A percentile compares a stretch with the other conserved stretches of the same genome.
Evolutionary conservation across 2,797 vertebrate species (phyloP).

Genomic region (Aselliscus stoliczkanus): DNA sequence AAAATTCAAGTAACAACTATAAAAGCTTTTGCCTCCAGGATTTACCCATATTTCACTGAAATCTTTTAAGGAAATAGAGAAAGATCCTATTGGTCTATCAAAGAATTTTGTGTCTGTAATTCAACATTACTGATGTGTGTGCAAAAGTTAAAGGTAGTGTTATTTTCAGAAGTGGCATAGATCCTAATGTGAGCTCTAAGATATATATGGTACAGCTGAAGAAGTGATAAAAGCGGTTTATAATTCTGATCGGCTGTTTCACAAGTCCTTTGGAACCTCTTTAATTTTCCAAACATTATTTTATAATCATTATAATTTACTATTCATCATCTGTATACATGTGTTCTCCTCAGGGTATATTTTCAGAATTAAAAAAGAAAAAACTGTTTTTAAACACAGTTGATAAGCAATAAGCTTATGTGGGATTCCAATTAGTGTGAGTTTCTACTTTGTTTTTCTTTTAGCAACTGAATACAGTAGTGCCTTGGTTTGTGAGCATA

Average conservation of each 20-base stretch:
- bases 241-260: background rate
- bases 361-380: conserved; percentile 29
- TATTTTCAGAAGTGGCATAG: conserved; percentile 35
- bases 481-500: no score
- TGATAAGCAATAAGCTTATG: background rate
- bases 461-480: background rate
- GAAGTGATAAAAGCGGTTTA: background rate
- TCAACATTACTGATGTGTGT: background rate
- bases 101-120: background rate
- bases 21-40: background rate
- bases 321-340: background rate
- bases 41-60: background rate
- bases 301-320: background rate
- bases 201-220: background rate
- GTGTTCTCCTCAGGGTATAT: background rate
- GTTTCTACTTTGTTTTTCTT: conserved; percentile 1
- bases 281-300: conserved; percentile 11
- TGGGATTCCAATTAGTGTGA: background rate
- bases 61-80: conserved; percentile 14
- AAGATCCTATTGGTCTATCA: background rate
- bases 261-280: conserved; percentile 30
- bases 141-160: background rate
- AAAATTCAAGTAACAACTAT: conserved; percentile 4
- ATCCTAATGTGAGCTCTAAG: conserved; percentile 5
- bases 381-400: conserved; percentile 18